A percentile compares a stretch with the other conserved stretches of the same genome.
These are phyloP conservation scores for Eriosoma lanigerum DNA, from an alignment of 1,140 invertebrate genomes.

Conservation along the genomic window DNA sequence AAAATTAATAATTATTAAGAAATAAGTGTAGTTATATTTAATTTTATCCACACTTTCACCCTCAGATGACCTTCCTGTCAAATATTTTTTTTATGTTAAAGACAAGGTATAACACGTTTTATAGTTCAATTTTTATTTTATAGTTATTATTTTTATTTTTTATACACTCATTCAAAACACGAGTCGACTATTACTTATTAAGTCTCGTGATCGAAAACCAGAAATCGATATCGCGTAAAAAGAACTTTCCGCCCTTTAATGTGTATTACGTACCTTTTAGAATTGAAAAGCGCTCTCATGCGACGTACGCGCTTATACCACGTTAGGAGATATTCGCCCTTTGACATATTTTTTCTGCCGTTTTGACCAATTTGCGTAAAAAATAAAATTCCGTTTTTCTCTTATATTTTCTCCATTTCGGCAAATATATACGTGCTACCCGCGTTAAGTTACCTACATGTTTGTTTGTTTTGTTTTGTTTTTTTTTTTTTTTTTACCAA, in stretches of 20 bases:
- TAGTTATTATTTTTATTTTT: neutral
- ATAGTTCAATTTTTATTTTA: conserved; percentile 17
- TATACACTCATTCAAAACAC: neutral
- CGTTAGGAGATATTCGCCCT: conserved; percentile 36
- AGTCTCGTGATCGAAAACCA: conserved; percentile 26
- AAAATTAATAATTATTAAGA: too few relatives aligned
- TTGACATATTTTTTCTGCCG: conserved; percentile 15
- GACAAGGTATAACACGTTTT: conserved; percentile 32
- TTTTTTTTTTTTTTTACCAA: neutral
- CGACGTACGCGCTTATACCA: neutral
- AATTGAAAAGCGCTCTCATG: conserved; percentile 2
- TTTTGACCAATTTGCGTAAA: conserved; percentile 40
- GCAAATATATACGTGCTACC: too few relatives aligned
- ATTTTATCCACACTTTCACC: conserved; percentile 3
- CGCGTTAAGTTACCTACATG: neutral
- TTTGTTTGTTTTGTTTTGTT: too few relatives aligned
- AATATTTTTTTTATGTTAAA: conserved; percentile 24
- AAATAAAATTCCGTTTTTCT: neutral
- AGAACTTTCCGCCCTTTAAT: conserved; percentile 9
- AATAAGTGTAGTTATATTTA: neutral
- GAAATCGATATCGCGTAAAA: conserved; percentile 29
- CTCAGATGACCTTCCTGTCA: neutral
- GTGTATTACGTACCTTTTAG: conserved; percentile 34
- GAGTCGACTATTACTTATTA: conserved; percentile 28
- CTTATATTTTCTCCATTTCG: neutral